A percentile compares a stretch with the other conserved stretches of the same genome.
These are phyloP conservation scores for Proisotoma minuta DNA, from an alignment of 2,888 invertebrate genomes.

Conservation along the genomic window DNA sequence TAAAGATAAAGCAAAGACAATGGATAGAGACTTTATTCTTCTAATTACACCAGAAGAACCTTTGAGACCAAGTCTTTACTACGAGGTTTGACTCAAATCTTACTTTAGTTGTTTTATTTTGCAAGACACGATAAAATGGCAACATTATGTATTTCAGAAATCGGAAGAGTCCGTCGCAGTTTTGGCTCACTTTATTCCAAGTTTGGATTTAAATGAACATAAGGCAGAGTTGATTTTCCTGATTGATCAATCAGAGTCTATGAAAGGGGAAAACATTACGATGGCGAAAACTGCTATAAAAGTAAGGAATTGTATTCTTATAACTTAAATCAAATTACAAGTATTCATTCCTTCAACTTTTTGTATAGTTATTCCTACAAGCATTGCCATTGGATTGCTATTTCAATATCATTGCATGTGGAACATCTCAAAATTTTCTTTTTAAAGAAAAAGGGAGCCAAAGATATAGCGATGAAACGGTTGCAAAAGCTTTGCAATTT, in stretches of 20 bases:
- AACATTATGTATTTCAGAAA: constrained; percentile 18
- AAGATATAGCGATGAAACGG: constrained; percentile 46
- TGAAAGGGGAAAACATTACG: constrained; percentile 49
- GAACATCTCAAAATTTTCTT: constrained; percentile 47
- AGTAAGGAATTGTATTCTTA: constrained; percentile 32
- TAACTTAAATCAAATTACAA: not conserved
- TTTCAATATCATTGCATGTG: constrained; percentile 53
- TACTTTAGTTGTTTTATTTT: not conserved
- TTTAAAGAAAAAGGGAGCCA: constrained; percentile 45
- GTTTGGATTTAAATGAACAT: constrained; percentile 50
- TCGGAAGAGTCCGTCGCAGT: constrained; percentile 27
- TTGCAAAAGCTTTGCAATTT: constrained; percentile 39
- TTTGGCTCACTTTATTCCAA: constrained; percentile 50
- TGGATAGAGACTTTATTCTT: constrained; percentile 51
- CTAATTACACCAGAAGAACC: constrained; percentile 51
- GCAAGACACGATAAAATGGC: not conserved
- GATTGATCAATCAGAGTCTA: constrained; percentile 51
- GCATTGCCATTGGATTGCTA: constrained; percentile 49
- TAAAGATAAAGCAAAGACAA: constrained; percentile 34
- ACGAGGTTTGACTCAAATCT: constrained; percentile 48
- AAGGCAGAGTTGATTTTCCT: constrained; percentile 49
- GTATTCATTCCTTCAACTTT: not conserved
- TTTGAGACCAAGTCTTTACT: constrained; percentile 53
- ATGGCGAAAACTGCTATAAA: constrained; percentile 49
- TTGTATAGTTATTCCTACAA: constrained; percentile 49